Evolutionary conservation across 37 sponge, comb jelly and placozoan genomes (phyloP), one percentile per base, ranked within the genome.

Genomic region (Hormiphora californensis): DNA sequence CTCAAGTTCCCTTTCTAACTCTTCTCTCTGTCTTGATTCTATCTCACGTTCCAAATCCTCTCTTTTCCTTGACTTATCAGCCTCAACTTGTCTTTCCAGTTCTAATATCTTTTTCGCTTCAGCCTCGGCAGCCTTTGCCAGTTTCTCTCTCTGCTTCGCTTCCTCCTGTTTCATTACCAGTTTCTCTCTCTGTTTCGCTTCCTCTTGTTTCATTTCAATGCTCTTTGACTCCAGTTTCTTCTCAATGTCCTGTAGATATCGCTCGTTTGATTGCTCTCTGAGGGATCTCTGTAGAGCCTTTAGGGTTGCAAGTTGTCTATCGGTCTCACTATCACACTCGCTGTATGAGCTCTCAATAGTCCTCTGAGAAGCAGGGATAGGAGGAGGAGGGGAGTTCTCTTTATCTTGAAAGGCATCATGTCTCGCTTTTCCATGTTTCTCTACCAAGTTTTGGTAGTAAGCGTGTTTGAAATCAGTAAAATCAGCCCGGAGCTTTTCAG

Each of bases 261-360:
- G 32, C 81, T 73, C 44, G 23, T 73, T 73, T 23, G 28, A 43
- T 41, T 73, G 81, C 46, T 73, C 81, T 17, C 81, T 43, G 4
- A 73, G 46, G 21, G 81, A 73, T 4, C 81, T 1, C 44, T 73
- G 32, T 11, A 73, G 38, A n/a, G 81, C 81, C 43, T 27, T 73
- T 46, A 73, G 81, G 1, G 81, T 73, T 4, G 81, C 81, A 21
- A 73, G 81, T 36, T 73, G 81, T 73, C 81, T 73, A 46, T 73
- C 81, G 19, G 81, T 73, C 38, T 73, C 81, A 5, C 46, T 43
- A 30, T 73, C 81, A 73, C 81, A 73, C 81, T 73, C 81, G 22
- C 81, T 73, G 46, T 73, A 73, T 19, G 81, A 73, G 25, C 17
- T 41, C 1, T 73, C 81, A 3, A 7, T 19, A 11, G 32, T 7